Conservation (phyloP, 37 sponge, comb jelly and placozoan species). For the Dysidea cf. avara region DNA sequence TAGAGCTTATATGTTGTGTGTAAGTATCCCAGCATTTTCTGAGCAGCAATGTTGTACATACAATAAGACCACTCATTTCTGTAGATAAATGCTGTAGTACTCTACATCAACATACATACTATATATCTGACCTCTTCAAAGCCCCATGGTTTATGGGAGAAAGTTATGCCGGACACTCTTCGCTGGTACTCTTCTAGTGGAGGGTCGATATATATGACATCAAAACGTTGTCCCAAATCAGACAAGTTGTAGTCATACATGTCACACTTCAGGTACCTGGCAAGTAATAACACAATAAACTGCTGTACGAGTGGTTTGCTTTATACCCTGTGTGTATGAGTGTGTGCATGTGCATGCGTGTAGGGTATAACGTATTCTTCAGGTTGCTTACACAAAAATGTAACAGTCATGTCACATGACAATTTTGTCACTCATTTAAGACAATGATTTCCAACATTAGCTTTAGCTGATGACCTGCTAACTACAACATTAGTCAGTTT, state of each 20-base stretch:
- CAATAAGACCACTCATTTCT: not conserved
- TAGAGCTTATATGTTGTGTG: no score
- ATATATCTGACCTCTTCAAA: slow-evolving; percentile 90
- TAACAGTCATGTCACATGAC: no score
- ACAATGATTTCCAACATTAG: no score
- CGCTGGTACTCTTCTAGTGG: slow-evolving; percentile 96
- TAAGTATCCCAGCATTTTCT: no score
- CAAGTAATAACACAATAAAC: not conserved
- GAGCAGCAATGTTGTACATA: not conserved
- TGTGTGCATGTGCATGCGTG: no score
- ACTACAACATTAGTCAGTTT: no score
- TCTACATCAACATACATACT: not conserved
- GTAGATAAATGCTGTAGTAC: not conserved
- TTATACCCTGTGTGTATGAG: no score
- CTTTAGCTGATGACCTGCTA: no score
- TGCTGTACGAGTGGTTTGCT: not conserved
- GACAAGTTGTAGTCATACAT: slow-evolving; percentile 61
- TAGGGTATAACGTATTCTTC: no score
- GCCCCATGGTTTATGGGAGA: slow-evolving; percentile 72
- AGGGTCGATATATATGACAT: slow-evolving; percentile 87
- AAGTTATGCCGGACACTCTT: slow-evolving; percentile 72
- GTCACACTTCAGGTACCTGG: slow-evolving; percentile 72
- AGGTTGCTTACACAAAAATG: no score
- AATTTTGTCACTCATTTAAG: no score
- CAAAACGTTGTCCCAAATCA: slow-evolving; percentile 73